Evolutionary conservation across 2,888 invertebrate genomes (phyloP).

Genomic region (Drosophila siamana): DNA sequence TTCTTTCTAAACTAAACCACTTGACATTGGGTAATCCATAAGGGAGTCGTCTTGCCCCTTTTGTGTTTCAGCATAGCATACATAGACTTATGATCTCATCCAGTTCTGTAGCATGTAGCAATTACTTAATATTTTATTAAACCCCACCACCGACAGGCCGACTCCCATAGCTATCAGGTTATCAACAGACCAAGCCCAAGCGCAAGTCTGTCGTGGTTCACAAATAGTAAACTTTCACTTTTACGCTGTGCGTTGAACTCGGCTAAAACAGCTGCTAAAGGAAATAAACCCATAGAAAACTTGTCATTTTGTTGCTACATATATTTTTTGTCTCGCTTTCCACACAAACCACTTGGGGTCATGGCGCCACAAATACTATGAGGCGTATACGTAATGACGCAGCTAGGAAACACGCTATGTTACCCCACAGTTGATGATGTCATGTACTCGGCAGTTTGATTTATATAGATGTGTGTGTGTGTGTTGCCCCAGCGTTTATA

Average conservation of each 20-base stretch:
- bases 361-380: conserved; percentile 59
- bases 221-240: conserved; percentile 61
- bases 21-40: conserved; percentile 9
- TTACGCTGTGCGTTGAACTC: conserved; percentile 58
- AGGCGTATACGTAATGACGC: conserved; percentile 54
- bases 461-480: neutral
- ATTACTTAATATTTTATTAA: conserved; percentile 1
- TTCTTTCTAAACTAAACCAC: neutral
- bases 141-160: conserved; percentile 16
- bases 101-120: conserved; percentile 29
- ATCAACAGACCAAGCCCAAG: conserved; percentile 25
- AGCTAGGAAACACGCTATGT: conserved; percentile 40
- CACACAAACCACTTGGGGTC: neutral
- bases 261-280: conserved; percentile 23
- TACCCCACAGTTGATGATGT: conserved; percentile 55
- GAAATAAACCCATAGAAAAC: conserved; percentile 20
- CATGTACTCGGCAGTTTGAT: conserved; percentile 45
- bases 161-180: conserved; percentile 32
- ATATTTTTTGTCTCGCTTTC: conserved; percentile 13
- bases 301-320: conserved; percentile 8
- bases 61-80: conserved; percentile 11
- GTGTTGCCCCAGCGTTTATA: conserved; percentile 26
- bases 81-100: conserved; percentile 58
- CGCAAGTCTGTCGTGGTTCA: neutral
- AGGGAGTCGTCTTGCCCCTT: conserved; percentile 4